Conservation (phyloP, 2,797 vertebrate genomes). For the Rhabdomys pumilio region DNA sequence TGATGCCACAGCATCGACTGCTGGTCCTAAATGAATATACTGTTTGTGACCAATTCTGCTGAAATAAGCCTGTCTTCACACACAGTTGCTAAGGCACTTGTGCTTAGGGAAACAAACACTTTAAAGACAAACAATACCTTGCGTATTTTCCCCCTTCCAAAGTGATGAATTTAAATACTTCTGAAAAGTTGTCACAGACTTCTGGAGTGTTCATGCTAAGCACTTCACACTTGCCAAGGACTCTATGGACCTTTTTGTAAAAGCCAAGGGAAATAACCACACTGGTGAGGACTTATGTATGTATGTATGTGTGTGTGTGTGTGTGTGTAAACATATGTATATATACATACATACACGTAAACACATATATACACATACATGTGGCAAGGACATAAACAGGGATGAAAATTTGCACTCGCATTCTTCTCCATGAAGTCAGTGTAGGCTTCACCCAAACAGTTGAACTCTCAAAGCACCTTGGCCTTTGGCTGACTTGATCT, state of each 20-base stretch:
- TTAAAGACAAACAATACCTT: constrained; percentile 85
- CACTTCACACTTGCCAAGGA: constrained; percentile 46
- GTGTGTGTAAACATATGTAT: background rate
- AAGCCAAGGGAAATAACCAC: constrained; percentile 65
- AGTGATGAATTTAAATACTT: constrained; percentile 81
- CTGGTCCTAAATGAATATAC: constrained; percentile 38
- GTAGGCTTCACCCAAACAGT: background rate
- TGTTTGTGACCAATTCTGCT: constrained; percentile 68
- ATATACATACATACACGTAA: background rate
- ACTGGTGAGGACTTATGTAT: background rate
- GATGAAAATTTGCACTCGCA: constrained; percentile 30
- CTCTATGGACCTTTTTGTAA: background rate
- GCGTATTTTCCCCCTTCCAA: constrained; percentile 80
- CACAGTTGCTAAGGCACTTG: constrained; percentile 77
- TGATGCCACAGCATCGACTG: background rate
- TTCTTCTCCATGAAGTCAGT: constrained; percentile 6
- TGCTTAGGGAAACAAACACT: constrained; percentile 79
- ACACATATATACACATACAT: background rate
- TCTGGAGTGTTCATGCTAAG: constrained; percentile 71
- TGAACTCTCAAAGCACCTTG: constrained; percentile 53
- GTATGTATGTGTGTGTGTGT: background rate
- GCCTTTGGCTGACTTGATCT: constrained; percentile 62
- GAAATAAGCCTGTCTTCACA: constrained; percentile 70
- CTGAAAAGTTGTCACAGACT: constrained; percentile 82
- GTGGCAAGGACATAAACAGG: constrained; percentile 39